These are phyloP conservation scores for Lottia scabra DNA, from an alignment of 2,888 invertebrate species.

Conservation along the genomic window DNA sequence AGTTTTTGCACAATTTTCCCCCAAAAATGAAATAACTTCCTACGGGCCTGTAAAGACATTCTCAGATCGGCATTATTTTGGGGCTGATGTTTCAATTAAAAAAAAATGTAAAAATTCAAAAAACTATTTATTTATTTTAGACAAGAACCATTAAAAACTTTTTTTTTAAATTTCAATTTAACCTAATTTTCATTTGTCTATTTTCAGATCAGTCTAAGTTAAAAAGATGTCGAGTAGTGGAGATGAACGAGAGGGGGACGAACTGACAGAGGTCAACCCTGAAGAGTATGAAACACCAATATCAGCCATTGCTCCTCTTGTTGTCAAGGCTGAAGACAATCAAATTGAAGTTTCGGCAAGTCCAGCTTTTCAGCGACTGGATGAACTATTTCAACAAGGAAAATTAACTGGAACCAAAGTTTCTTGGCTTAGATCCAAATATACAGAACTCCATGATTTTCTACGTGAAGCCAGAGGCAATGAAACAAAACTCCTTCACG, in stretches of 20 bases:
- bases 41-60: too few relatives aligned
- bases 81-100: too few relatives aligned
- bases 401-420: constrained; percentile 68
- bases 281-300: constrained; percentile 59
- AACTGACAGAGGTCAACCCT: constrained; percentile 28
- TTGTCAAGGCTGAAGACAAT: constrained; percentile 65
- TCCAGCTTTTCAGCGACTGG: constrained; percentile 68
- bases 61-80: too few relatives aligned
- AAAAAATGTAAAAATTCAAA: too few relatives aligned
- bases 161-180: too few relatives aligned
- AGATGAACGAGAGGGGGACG: constrained; percentile 30
- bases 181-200: background rate
- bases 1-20: too few relatives aligned
- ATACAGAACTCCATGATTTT: constrained; percentile 65
- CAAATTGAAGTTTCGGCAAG: constrained; percentile 68
- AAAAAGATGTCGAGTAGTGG: constrained; percentile 18
- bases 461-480: constrained; percentile 50
- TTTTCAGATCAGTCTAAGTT: background rate
- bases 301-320: constrained; percentile 64
- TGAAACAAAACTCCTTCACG: constrained; percentile 59
- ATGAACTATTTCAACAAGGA: constrained; percentile 68
- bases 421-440: constrained; percentile 68
- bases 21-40: too few relatives aligned
- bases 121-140: too few relatives aligned
- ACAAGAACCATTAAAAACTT: too few relatives aligned